Evolutionary conservation across 2,797 vertebrate genomes (phyloP).

Genomic region (Phylloscopus collybita): DNA sequence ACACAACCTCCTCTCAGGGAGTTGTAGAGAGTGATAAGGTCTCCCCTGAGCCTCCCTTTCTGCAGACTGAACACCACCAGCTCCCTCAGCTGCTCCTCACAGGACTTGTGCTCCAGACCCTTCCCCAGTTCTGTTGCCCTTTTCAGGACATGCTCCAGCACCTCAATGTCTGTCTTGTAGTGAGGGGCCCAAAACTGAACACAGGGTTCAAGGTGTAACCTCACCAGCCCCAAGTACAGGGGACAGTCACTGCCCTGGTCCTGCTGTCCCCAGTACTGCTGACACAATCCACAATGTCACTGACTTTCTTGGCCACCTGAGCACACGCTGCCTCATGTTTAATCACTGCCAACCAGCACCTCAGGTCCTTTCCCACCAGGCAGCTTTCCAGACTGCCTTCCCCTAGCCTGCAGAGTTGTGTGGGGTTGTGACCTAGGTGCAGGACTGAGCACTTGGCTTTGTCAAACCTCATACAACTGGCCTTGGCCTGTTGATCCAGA

Average conservation of each 20-base stretch:
- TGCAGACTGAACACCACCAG: neutral
- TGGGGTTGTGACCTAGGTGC: neutral
- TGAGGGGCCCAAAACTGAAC: neutral
- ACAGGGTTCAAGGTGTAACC: neutral
- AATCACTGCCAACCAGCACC: neutral
- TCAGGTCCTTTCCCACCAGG: neutral
- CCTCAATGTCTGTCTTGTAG: neutral
- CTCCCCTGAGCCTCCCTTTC: neutral
- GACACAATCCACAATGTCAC: neutral
- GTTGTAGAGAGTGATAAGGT: neutral
- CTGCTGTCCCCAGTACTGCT: neutral
- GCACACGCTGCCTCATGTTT: fast-evolving
- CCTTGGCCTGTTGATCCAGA: neutral
- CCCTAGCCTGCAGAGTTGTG: neutral
- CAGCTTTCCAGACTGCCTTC: neutral
- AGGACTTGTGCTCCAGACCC: neutral
- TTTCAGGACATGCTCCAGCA: neutral
- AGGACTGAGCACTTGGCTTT: neutral
- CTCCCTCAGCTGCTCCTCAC: neutral
- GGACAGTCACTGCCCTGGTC: neutral
- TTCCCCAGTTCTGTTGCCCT: neutral
- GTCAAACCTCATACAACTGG: neutral
- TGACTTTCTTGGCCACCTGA: neutral
- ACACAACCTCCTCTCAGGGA: neutral
- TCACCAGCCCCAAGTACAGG: neutral